Base-by-base conservation (phyloP, 2,888 invertebrate species). In the Eupsilia transversa region DNA sequence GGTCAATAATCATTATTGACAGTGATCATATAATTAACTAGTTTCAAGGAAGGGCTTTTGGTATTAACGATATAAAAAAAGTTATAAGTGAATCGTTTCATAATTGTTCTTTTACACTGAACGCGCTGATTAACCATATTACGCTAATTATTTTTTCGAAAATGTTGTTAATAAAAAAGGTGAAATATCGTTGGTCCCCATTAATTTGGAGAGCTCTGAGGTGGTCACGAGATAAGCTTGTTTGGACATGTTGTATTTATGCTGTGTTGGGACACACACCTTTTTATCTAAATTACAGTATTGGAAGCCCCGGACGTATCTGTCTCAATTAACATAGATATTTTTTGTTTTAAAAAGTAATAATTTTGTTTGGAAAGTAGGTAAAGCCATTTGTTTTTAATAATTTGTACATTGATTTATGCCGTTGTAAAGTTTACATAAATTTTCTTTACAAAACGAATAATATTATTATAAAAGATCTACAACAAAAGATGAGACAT, bases 1-100 rank as follows among this genome's bases (percentile, higher is more conserved):
- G 95, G 94, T 92, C 95, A 95, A 96, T 96, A 94, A 94, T 94
- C 91, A 94, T 95, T 94, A 96, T 96, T 94, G 93, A 92, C 93
- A 93, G 88, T 92, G 93, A 94, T 95, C 92, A 91, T 93, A 94
- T 94, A 94, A 94, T 95, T 94, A 94, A 94, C 94, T 93, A 92
- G 94, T 94, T 93, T 93, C 89, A 83, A 87, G 89, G 89, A 92
- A 92, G 91, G 93, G 90, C 90, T 91, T 73, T 81, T 63, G 60
- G 68, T 78, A 78, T 70, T 79, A 84, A 83, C 79, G 61, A 83
- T 54, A 61, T 63, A 78, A 86, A 86, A 86, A 87, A 73, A 64
- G 74, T 72, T 80, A 60, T 74, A 79, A 88, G 43, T 84, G 76
- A 86, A 88, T 86, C 74, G 81, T 83, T 88, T 84, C 84, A 69